Conservation (phyloP, 2,113 vertebrate genomes). For the Grammomys surdaster region DNA sequence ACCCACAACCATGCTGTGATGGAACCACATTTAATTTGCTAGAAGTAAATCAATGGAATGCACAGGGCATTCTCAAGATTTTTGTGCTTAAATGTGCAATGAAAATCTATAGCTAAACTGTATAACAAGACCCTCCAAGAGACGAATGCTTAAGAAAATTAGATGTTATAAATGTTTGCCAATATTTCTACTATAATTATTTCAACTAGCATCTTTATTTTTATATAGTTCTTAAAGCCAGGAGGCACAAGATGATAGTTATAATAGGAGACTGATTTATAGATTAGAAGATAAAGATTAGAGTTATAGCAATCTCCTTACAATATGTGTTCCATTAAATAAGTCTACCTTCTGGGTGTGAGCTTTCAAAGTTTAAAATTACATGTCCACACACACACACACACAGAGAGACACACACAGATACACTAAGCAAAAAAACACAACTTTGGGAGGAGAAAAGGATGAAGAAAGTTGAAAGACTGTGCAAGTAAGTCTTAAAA, state of each 20-base stretch:
- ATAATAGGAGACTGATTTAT: neutral
- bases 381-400: too few species aligned
- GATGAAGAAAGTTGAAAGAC: neutral
- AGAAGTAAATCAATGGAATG: slow-evolving; percentile 70
- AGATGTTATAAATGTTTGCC: neutral
- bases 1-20: neutral
- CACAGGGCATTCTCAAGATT: slow-evolving; percentile 53
- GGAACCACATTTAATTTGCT: slow-evolving; percentile 66
- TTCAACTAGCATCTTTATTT: neutral
- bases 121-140: slow-evolving; percentile 18
- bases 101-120: slow-evolving; percentile 42
- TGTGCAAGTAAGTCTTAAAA: neutral
- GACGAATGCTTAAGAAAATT: slow-evolving; percentile 23
- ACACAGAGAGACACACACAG: too few species aligned
- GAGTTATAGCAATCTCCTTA: neutral
- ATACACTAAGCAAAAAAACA: neutral
- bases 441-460: neutral
- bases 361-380: neutral
- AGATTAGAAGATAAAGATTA: neutral
- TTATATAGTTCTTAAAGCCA: slow-evolving; percentile 12
- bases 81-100: slow-evolving; percentile 32
- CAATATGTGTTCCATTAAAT: neutral
- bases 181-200: slow-evolving; percentile 15
- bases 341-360: neutral
- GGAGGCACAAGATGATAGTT: neutral